These are phyloP conservation scores for Gryllus longicercus DNA, from an alignment of 2,888 invertebrate genomes.

Conservation along the genomic window DNA sequence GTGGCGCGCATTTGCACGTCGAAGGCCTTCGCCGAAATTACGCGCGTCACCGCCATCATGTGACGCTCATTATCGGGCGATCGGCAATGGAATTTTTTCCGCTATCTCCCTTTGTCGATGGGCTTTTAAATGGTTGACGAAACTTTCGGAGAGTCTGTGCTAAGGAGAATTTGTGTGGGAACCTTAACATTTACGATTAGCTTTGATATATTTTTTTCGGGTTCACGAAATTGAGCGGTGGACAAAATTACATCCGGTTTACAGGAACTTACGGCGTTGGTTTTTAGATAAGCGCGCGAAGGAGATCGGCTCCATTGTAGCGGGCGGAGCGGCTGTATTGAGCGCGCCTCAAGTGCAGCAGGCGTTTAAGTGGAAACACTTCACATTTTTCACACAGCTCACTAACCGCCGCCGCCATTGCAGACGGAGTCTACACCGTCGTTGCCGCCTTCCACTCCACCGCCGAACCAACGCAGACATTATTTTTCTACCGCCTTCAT, in stretches of 20 bases:
- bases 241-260: neutral
- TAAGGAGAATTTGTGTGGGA: neutral
- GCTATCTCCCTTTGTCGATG: too few relatives aligned
- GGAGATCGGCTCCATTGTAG: neutral
- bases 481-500: too few relatives aligned
- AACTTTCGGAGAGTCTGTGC: neutral
- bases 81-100: too few relatives aligned
- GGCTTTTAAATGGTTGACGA: neutral
- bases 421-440: too few relatives aligned
- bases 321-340: neutral
- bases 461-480: too few relatives aligned
- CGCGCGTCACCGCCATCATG: too few relatives aligned
- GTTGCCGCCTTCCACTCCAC: too few relatives aligned
- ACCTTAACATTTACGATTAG: neutral
- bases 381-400: conserved; percentile 17
- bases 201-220: neutral
- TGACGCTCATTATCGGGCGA: too few relatives aligned
- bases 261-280: neutral
- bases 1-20: too few relatives aligned
- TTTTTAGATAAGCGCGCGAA: neutral
- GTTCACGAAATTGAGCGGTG: neutral
- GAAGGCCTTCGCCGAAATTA: too few relatives aligned
- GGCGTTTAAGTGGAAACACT: neutral
- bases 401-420: neutral
- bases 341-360: neutral